Percentiles rank a stretch among this genome's conserved stretches.
These are phyloP conservation scores for Pelagia noctiluca DNA, from an alignment of 30 jellyfish, hydroid and myxozoan species.

Conservation along the genomic window DNA sequence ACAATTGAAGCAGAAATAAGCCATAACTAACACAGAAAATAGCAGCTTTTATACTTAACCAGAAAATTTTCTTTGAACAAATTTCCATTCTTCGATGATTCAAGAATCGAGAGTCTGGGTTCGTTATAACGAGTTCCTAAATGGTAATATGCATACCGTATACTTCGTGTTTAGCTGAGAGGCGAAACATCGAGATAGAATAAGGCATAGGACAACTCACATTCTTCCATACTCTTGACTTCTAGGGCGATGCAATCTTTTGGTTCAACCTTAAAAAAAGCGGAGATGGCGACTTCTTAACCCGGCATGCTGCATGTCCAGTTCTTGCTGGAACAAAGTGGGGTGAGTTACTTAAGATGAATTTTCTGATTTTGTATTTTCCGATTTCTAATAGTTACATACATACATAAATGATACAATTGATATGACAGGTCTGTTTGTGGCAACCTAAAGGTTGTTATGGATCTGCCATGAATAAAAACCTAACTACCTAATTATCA, in stretches of 20 bases:
- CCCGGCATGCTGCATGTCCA: conserved; percentile 99
- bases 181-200: too few relatives aligned
- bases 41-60: too few relatives aligned
- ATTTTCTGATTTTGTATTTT: not conserved
- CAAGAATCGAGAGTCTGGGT: not conserved
- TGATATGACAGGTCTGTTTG: not conserved
- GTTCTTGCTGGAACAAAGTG: conserved; percentile 95
- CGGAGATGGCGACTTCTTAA: conserved; percentile 81
- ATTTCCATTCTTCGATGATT: not conserved
- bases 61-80: too few relatives aligned
- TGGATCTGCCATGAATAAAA: not conserved
- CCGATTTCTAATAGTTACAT: not conserved
- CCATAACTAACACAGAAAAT: too few relatives aligned
- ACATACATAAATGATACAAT: not conserved
- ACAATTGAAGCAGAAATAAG: too few relatives aligned
- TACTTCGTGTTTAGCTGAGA: not conserved
- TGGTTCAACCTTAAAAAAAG: conserved; percentile 90
- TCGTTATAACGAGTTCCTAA: not conserved
- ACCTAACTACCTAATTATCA: not conserved
- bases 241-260: conserved; percentile 93
- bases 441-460: not conserved
- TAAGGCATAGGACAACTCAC: too few relatives aligned
- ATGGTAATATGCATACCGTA: not conserved
- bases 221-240: too few relatives aligned
- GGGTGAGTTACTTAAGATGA: conserved; percentile 71